These are phyloP conservation scores for Glareola pratincola DNA, from an alignment of 2,113 vertebrate genomes.

Conservation along the genomic window DNA sequence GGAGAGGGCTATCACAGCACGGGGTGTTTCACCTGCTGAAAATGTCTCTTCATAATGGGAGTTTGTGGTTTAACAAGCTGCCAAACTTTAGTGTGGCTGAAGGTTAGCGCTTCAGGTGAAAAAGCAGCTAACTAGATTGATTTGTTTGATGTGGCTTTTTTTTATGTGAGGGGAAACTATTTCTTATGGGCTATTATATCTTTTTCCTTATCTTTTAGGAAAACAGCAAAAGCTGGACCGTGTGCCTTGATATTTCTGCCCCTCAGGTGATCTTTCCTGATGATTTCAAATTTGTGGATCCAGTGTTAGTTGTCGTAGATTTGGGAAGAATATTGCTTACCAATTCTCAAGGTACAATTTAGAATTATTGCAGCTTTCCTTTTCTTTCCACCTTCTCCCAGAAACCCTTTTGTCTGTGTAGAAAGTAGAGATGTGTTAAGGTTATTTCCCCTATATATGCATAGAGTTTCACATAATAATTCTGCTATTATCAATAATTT, in stretches of 20 bases:
- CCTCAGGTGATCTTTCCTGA: conserved; percentile 97
- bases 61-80: background rate
- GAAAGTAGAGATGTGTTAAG: background rate
- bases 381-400: background rate
- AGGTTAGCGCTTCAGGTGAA: background rate
- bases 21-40: background rate
- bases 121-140: background rate
- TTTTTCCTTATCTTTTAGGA: conserved; percentile 72
- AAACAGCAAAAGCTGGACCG: conserved; percentile 92
- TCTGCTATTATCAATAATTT: background rate
- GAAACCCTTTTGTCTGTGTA: background rate
- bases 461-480: background rate
- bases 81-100: background rate
- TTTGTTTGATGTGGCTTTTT: background rate
- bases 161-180: background rate
- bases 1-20: background rate
- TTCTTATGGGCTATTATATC: background rate
- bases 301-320: conserved; percentile 92
- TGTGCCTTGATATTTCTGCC: conserved; percentile 96
- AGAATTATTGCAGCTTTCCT: background rate
- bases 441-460: background rate
- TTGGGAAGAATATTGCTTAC: conserved; percentile 94
- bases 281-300: conserved; percentile 91
- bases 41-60: background rate
- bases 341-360: conserved; percentile 88